Evolutionary conservation across 1,140 invertebrate genomes (phyloP).

Genomic region (honey bee (Apis mellifera)): Amel_HAv3.1 CM009934.2:11004501-11005000

Average conservation of each 20-base stretch:
- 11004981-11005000: neutral
- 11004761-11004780: neutral
- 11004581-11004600: slow-evolving; percentile 1
- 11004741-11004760: neutral
- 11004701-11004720: neutral
- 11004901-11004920: slow-evolving; percentile 62
- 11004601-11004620: slow-evolving; percentile 8
- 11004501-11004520: slow-evolving; percentile 27
- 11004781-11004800: neutral
- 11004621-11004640: slow-evolving; percentile 27
- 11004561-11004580: neutral
- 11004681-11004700: slow-evolving; percentile 19
- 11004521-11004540: neutral
- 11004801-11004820: slow-evolving; percentile 27
- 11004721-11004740: slow-evolving; percentile 16
- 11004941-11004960: slow-evolving; percentile 3
- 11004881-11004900: slow-evolving; percentile 46
- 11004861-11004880: slow-evolving; percentile 54
- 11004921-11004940: neutral
- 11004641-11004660: neutral
- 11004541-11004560: neutral
- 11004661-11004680: slow-evolving; percentile 7
- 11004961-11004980: slow-evolving; percentile 56
- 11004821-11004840: slow-evolving; percentile 22
- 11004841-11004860: slow-evolving; percentile 52